Evolutionary conservation across 2,797 vertebrate species (phyloP).

Genomic region (Apodemus agrarius): DNA sequence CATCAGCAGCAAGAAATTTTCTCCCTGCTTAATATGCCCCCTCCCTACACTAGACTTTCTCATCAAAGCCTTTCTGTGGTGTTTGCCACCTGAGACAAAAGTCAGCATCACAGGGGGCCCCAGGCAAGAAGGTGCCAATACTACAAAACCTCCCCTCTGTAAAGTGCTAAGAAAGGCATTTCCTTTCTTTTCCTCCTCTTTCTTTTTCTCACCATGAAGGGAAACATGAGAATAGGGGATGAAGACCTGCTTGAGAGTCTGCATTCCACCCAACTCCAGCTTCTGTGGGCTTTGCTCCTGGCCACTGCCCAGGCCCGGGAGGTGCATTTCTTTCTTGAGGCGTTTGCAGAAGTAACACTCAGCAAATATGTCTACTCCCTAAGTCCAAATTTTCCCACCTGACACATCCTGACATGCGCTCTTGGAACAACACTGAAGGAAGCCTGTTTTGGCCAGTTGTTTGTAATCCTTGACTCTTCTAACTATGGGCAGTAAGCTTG

Average conservation of each 20-base stretch:
- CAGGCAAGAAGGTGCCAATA: neutral
- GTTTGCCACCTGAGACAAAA: conserved; percentile 91
- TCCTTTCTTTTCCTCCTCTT: neutral
- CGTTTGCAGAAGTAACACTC: neutral
- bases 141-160: neutral
- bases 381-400: neutral
- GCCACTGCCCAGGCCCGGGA: neutral
- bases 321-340: neutral
- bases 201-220: neutral
- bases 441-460: neutral
- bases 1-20: neutral
- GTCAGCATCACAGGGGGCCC: conserved; percentile 56
- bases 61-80: conserved; percentile 92
- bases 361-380: neutral
- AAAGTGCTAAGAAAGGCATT: neutral
- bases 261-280: fast-evolving
- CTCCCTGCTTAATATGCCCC: neutral
- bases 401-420: neutral
- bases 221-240: neutral
- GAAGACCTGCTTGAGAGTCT: neutral
- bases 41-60: conserved; percentile 87
- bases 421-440: neutral
- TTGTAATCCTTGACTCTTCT: neutral
- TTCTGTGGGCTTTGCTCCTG: neutral
- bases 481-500: neutral